phyloP scores from a whole-genome alignment of 1,140 invertebrate genomes.

The Lasioglossum albipes region DNA sequence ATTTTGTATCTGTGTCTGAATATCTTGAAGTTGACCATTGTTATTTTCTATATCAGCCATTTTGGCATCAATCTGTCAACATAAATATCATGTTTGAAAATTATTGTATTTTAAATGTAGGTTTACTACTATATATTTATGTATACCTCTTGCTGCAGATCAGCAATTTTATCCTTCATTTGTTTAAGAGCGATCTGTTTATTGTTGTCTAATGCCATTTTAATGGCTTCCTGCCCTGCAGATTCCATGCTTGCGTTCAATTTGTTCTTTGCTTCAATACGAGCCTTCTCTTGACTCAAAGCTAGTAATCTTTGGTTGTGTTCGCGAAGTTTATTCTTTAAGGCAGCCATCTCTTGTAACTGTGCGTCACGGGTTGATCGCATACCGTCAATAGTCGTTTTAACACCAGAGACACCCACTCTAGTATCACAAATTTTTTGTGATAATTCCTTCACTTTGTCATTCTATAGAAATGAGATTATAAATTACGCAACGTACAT shows the following conservation, averaged over 20 bases:
- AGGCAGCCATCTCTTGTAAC: constrained; percentile 92
- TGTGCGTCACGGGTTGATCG: constrained; percentile 93
- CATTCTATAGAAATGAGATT: constrained; percentile 80
- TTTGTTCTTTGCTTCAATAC: constrained; percentile 89
- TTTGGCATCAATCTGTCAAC: constrained; percentile 86
- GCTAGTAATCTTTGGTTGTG: constrained; percentile 89
- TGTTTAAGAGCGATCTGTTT: constrained; percentile 93
- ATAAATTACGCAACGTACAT: constrained; percentile 18
- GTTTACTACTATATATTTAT: not conserved
- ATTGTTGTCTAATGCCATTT: constrained; percentile 87
- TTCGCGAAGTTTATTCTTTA: constrained; percentile 92
- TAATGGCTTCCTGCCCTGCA: constrained; percentile 83
- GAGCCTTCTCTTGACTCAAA: constrained; percentile 91
- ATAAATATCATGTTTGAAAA: not conserved
- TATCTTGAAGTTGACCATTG: constrained; percentile 86
- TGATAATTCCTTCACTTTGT: constrained; percentile 92
- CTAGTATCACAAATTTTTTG: constrained; percentile 93
- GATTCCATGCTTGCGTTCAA: constrained; percentile 79
- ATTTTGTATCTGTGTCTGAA: constrained; percentile 83
- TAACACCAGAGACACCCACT: constrained; percentile 93
- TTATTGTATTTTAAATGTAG: not conserved
- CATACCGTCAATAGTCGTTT: constrained; percentile 98
- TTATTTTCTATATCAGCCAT: constrained; percentile 91
- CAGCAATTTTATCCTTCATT: constrained; percentile 87
- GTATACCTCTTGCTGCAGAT: constrained; percentile 83